phyloP scores from a whole-genome alignment of 2,797 vertebrate genomes.

The Danionella dracula region DNA sequence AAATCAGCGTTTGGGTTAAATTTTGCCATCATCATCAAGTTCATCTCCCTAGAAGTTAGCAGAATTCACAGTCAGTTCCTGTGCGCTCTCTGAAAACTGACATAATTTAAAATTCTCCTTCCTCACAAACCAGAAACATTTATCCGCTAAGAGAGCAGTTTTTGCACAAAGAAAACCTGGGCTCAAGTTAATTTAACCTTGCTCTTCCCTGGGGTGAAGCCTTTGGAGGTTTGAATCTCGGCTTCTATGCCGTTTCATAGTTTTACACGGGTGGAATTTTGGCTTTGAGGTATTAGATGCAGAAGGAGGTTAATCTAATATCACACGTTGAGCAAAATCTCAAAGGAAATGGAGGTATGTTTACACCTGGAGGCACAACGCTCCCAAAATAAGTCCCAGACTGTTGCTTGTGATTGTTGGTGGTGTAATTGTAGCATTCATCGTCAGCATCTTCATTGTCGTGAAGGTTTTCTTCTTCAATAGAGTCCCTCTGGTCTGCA shows the following conservation, averaged over 20 bases:
- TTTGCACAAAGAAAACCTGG: conserved; percentile 28
- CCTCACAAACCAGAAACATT: conserved; percentile 38
- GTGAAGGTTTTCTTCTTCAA: not conserved
- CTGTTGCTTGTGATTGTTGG: not conserved
- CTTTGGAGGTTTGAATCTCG: not conserved
- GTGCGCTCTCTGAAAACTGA: conserved; percentile 17
- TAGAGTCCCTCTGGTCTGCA: not conserved
- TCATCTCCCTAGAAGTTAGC: conserved; percentile 2
- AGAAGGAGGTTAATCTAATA: conserved; percentile 42
- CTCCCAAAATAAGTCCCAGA: not conserved
- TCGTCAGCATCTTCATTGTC: not conserved
- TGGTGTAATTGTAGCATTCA: too few species aligned
- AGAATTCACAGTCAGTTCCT: conserved; percentile 2
- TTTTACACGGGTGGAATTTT: not conserved
- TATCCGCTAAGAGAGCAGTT: conserved; percentile 31
- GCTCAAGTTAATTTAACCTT: conserved; percentile 43
- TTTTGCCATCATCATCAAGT: conserved; percentile 35
- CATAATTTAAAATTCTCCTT: conserved; percentile 45
- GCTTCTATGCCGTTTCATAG: conserved; percentile 12
- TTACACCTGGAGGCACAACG: conserved; percentile 25
- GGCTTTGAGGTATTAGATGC: conserved; percentile 23
- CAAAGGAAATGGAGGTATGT: conserved; percentile 6
- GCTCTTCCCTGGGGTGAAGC: conserved; percentile 24
- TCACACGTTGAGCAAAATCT: conserved; percentile 31
- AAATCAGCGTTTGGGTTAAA: not conserved